These are phyloP conservation scores for Neoniphon sammara DNA, from an alignment of 2,797 vertebrate species.

Conservation along the genomic window DNA sequence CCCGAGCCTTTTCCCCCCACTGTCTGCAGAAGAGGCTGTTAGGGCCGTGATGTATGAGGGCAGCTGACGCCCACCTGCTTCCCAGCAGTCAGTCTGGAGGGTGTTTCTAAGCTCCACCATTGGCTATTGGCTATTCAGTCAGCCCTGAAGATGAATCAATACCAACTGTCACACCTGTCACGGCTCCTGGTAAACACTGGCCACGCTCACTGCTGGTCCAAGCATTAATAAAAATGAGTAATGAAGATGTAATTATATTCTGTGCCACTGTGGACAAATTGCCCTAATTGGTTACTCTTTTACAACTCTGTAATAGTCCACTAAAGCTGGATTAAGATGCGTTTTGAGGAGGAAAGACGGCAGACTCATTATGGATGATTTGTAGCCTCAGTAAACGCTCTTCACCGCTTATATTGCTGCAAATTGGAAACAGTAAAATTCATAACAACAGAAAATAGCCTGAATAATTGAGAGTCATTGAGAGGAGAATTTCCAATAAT, in stretches of 20 bases:
- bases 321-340: slow-evolving; percentile 61
- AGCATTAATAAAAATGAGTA: slow-evolving; percentile 56
- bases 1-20: slow-evolving; percentile 43
- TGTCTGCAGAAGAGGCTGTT: slow-evolving; percentile 73
- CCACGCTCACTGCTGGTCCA: slow-evolving; percentile 14
- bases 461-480: slow-evolving; percentile 54
- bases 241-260: slow-evolving; percentile 52
- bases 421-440: slow-evolving; percentile 61
- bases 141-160: slow-evolving; percentile 69
- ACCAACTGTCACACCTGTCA: slow-evolving; percentile 79
- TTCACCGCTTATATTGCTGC: slow-evolving; percentile 14
- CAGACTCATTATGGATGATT: slow-evolving; percentile 56
- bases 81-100: slow-evolving; percentile 77
- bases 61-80: slow-evolving; percentile 85
- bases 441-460: slow-evolving; percentile 54
- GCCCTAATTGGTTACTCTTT: slow-evolving; percentile 46
- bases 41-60: slow-evolving; percentile 78
- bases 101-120: slow-evolving; percentile 66
- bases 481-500: slow-evolving; percentile 42
- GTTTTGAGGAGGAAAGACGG: slow-evolving; percentile 45
- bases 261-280: slow-evolving; percentile 32
- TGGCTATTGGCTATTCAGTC: slow-evolving; percentile 61
- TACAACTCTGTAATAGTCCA: slow-evolving; percentile 43
- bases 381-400: slow-evolving; percentile 44
- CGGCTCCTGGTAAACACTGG: slow-evolving; percentile 56